Conservation (phyloP, 2,113 vertebrate species). For the Leuciscus idus region DNA sequence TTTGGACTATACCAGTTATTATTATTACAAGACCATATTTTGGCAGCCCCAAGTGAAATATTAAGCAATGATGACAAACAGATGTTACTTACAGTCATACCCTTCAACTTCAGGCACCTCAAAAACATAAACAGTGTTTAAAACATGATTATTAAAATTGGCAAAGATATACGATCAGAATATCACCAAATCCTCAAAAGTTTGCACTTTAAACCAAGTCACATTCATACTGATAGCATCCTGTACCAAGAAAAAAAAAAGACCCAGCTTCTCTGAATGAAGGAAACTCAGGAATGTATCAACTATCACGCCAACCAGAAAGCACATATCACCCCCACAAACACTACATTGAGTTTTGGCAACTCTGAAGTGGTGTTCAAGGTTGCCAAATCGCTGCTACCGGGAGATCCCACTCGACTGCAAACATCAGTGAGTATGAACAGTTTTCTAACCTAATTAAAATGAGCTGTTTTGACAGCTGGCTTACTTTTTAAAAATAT, state of each 20-base stretch:
- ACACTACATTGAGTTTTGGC: background rate
- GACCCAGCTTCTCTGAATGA: background rate
- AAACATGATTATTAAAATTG: constrained; percentile 6
- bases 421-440: background rate
- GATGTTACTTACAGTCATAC: constrained; percentile 14
- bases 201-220: background rate
- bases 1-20: constrained; percentile 10
- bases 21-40: background rate
- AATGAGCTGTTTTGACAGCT: background rate
- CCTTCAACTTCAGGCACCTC: constrained; percentile 12
- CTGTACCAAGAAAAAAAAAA: background rate
- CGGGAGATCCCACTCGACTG: background rate
- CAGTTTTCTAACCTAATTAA: background rate
- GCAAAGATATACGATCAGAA: background rate
- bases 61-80: constrained; percentile 7
- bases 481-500: background rate
- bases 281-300: background rate
- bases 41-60: background rate
- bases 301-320: too few relatives aligned
- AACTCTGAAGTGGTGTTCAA: background rate
- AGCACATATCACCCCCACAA: background rate
- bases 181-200: background rate
- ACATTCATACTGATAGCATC: background rate
- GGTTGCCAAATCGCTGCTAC: background rate
- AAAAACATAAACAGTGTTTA: background rate